Base-by-base conservation (phyloP, 2,797 vertebrate genomes). In the Sphaeramia orbicularis region DNA sequence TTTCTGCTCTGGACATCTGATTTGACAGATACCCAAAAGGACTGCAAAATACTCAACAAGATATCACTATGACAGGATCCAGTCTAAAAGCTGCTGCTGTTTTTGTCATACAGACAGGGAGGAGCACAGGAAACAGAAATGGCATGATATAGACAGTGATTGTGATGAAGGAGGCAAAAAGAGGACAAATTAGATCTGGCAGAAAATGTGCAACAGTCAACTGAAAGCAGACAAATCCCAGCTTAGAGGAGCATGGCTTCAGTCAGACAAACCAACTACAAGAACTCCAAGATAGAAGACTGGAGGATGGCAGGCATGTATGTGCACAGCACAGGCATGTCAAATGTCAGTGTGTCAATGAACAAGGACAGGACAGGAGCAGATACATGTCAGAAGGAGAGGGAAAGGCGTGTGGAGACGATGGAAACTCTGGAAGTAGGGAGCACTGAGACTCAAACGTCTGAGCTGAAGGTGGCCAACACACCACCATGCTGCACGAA, bases 181-280 rank as follows among this genome's bases (percentile, higher is more conserved):
- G 37, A 59, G 63, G 72, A 87, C 69, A 86, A 87, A 87, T 78
- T 72, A 52, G 18, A 77, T 69, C 55, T 72, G 69, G 73, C 80
- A 70, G 78, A 61, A 73, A 87, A 77, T 74, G 78, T 67, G 57
- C 50, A 87, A 68, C 57, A 41, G 60, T 75, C 68, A 58, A 64
- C 71, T 68, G 79, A 71, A 73, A 71, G 71, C 16, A 40, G 55
- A 43, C 36, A 55, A 57, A 65, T 47, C 27, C 48, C 18, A 1
- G 61, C 52, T 47, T 12, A 43, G 52, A 61, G 58, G 15, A 45
- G 64, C 48, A 6, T 4, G 38, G 62, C 57, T 71, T 65, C 74
- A 60, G 65, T 51, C 45, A 85, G 71, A 64, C 13, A 49, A 76
- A 65, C 64, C 71, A 71, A 79, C 24, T 51, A 57, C 14, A 54